phyloP scores from a whole-genome alignment of 2,113 vertebrate genomes.

The Melanerpes aurifrons region DNA sequence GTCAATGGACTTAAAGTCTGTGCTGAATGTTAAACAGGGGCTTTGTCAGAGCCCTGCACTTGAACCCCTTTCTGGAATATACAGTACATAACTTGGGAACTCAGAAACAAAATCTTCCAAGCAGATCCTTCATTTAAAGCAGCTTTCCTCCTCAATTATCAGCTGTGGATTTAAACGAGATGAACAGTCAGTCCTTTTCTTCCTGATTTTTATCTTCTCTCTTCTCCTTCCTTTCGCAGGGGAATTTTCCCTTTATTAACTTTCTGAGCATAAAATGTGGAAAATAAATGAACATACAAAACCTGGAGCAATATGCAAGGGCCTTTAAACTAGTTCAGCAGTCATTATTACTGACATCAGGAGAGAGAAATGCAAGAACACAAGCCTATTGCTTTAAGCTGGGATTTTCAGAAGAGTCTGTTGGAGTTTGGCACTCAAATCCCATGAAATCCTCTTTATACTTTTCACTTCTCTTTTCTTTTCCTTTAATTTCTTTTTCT shows the following conservation, averaged over 20 bases:
- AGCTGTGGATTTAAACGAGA: conserved; percentile 1
- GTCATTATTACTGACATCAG: conserved; percentile 53
- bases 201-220: conserved; percentile 37
- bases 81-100: background rate
- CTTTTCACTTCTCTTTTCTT: conserved; percentile 49
- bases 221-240: background rate
- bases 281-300: conserved; percentile 53
- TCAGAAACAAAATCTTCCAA: background rate
- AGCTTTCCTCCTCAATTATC: conserved; percentile 54
- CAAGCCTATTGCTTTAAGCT: conserved; percentile 56
- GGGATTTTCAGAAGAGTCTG: conserved; percentile 61
- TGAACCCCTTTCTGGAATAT: conserved; percentile 36
- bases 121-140: conserved; percentile 52
- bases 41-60: conserved; percentile 11
- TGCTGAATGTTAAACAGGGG: background rate
- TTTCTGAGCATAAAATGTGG: conserved; percentile 23
- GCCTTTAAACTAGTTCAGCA: conserved; percentile 30
- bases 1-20: background rate
- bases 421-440: conserved; percentile 60
- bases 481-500: conserved; percentile 20
- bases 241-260: conserved; percentile 42
- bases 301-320: conserved; percentile 25
- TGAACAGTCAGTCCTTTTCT: conserved; percentile 4
- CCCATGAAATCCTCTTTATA: conserved; percentile 57
- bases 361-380: conserved; percentile 61